Conservation (phyloP, 2,797 vertebrate genomes). For the Siniperca obscura region DNA sequence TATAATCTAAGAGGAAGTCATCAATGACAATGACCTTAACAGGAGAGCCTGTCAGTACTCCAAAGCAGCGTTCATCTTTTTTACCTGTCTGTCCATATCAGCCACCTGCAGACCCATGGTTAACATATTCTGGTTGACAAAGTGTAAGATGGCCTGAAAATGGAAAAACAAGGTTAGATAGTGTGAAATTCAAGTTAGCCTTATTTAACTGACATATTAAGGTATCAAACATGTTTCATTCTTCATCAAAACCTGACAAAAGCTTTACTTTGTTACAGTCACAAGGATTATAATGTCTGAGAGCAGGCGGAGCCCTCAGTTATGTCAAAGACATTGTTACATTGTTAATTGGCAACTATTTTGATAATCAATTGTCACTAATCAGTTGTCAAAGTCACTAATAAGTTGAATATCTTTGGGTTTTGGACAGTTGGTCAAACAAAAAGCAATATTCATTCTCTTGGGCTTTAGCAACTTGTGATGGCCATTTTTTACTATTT, state of each 20-base stretch:
- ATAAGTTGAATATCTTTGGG: background rate
- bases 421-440: too few species aligned
- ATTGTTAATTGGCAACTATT: background rate
- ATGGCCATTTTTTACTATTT: background rate
- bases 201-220: background rate
- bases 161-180: slow-evolving; percentile 7
- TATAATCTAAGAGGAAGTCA: slow-evolving; percentile 13
- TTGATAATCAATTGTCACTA: background rate
- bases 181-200: background rate
- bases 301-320: background rate
- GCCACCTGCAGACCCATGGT: slow-evolving; percentile 88
- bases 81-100: slow-evolving; percentile 91
- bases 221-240: background rate
- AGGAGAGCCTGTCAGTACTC: background rate
- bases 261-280: background rate
- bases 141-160: slow-evolving; percentile 89
- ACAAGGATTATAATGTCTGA: slow-evolving; percentile 7
- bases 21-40: background rate
- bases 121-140: slow-evolving; percentile 90
- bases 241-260: slow-evolving; percentile 9
- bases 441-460: background rate
- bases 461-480: background rate
- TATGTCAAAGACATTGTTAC: background rate
- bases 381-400: background rate
- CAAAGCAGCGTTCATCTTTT: background rate